phyloP scores from a whole-genome alignment of 1,140 invertebrate genomes.

The Andrena cerasifolii region DNA sequence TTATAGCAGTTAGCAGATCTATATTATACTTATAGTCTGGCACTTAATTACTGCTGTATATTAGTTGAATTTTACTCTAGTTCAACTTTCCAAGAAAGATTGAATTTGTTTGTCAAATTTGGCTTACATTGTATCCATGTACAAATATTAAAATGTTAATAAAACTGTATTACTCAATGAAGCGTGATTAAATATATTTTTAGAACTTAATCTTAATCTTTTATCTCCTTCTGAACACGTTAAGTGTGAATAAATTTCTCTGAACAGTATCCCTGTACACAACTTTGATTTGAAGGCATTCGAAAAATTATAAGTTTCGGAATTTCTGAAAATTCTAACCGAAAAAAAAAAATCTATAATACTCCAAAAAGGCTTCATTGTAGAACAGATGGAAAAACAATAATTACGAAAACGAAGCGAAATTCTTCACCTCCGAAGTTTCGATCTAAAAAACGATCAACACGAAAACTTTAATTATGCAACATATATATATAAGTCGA shows the following conservation, averaged over 20 bases:
- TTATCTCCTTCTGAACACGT: slow-evolving; percentile 1
- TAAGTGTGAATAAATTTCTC: background rate
- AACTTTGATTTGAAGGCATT: no score
- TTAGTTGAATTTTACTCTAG: background rate
- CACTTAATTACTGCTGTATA: no score
- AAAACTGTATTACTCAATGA: background rate
- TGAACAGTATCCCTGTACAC: no score
- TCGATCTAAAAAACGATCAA: background rate
- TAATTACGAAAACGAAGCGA: background rate
- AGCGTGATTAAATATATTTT: no score
- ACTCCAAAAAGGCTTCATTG: background rate
- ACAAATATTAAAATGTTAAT: background rate
- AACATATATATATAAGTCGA: background rate
- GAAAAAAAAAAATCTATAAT: no score
- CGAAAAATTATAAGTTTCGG: no score
- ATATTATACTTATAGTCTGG: no score
- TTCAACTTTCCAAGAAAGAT: background rate
- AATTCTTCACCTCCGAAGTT: background rate
- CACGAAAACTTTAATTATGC: background rate
- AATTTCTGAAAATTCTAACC: no score
- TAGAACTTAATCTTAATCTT: background rate
- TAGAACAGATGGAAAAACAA: background rate
- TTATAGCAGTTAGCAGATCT: no score
- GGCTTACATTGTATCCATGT: no score
- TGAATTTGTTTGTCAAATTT: background rate